Evolutionary conservation across 2,797 vertebrate species (phyloP).

Genomic region (Betta splendens): DNA sequence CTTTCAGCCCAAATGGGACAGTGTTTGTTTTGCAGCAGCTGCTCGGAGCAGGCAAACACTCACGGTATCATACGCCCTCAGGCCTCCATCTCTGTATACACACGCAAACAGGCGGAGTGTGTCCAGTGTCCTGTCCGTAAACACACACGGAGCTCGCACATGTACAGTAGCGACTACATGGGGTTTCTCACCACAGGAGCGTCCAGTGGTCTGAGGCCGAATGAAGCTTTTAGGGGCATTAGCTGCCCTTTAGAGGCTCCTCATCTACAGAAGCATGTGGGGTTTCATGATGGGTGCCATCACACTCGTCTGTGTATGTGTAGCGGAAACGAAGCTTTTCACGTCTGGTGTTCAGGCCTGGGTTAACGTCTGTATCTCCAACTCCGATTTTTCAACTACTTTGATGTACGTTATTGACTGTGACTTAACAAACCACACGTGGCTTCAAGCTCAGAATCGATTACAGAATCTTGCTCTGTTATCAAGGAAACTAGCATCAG

Average conservation of each 20-base stretch:
- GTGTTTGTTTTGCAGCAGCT: constrained; percentile 58
- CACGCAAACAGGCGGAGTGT: constrained; percentile 19
- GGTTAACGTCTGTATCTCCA: not conserved
- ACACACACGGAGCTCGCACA: not conserved
- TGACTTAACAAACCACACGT: no score
- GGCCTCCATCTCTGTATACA: constrained; percentile 12
- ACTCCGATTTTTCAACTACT: no score
- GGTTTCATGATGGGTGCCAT: constrained; percentile 21
- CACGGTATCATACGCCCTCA: constrained; percentile 10
- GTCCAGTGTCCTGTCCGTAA: constrained; percentile 2
- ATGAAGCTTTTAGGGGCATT: constrained; percentile 66
- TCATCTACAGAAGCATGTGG: constrained; percentile 23
- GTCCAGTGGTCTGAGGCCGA: constrained; percentile 16
- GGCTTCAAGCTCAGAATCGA: not conserved
- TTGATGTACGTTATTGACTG: no score
- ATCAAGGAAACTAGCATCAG: no score
- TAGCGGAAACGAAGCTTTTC: not conserved
- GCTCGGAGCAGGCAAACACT: constrained; percentile 43
- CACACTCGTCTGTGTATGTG: not conserved
- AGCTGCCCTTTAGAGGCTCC: constrained; percentile 56
- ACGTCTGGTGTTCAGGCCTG: not conserved
- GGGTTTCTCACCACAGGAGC: not conserved
- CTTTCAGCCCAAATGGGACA: constrained; percentile 38
- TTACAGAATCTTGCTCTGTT: no score
- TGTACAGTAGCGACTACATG: not conserved